Evolutionary conservation across 2,113 vertebrate genomes (phyloP).

Genomic region (Athene noctua): DNA sequence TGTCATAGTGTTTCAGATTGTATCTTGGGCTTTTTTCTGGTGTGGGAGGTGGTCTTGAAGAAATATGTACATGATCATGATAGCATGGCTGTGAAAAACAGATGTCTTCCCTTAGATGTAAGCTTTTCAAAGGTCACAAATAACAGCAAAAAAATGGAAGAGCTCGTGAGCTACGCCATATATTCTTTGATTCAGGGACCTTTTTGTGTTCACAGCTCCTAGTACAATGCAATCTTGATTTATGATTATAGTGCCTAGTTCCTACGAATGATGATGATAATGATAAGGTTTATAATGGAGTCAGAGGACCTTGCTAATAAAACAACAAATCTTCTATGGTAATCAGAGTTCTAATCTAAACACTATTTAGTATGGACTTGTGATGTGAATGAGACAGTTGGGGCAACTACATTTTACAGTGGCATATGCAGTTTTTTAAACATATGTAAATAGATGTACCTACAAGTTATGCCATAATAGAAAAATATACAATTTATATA

Average conservation of each 20-base stretch:
- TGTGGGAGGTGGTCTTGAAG: slow-evolving; percentile 1
- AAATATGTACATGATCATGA: neutral
- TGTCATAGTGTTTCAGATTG: neutral
- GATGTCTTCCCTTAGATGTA: neutral
- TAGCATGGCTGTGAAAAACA: neutral
- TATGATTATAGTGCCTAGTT: neutral
- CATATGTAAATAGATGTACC: neutral
- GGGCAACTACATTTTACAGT: neutral
- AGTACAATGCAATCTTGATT: neutral
- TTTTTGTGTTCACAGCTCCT: neutral
- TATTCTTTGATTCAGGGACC: neutral
- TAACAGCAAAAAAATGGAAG: neutral
- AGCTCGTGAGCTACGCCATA: neutral
- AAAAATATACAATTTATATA: neutral
- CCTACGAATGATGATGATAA: neutral
- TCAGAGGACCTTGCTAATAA: neutral
- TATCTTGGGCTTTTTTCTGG: neutral
- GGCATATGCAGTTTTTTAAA: neutral
- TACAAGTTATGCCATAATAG: neutral
- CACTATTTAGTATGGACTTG: neutral
- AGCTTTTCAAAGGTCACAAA: neutral
- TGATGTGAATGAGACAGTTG: neutral
- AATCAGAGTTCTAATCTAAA: neutral
- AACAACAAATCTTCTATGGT: neutral
- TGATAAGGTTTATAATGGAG: neutral